Evolutionary conservation across 2,888 invertebrate genomes (phyloP).

Genomic region (Epinotia bilunana): DNA sequence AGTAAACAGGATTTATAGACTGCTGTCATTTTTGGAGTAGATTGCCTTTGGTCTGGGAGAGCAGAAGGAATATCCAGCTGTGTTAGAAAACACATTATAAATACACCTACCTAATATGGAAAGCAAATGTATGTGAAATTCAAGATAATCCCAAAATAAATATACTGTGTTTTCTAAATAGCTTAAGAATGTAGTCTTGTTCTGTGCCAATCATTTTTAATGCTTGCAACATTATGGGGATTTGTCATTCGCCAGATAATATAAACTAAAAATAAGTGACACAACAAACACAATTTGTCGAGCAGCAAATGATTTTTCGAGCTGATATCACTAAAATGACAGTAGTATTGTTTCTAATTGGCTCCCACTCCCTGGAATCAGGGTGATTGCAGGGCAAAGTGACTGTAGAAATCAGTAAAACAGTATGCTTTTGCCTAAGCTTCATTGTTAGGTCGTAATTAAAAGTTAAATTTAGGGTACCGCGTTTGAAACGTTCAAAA

Average conservation of each 20-base stretch:
- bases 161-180: conserved; percentile 28
- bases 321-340: conserved; percentile 23
- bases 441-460: conserved; percentile 39
- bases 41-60: conserved; percentile 10
- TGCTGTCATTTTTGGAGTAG: conserved; percentile 33
- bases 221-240: conserved; percentile 9
- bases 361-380: conserved; percentile 4
- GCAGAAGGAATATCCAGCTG: conserved; percentile 11
- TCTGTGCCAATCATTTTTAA: conserved; percentile 45
- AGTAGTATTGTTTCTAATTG: conserved; percentile 23
- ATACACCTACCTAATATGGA: background rate
- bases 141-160: background rate
- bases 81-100: conserved; percentile 22
- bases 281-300: background rate
- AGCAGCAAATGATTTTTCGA: background rate
- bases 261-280: background rate
- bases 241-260: background rate
- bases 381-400: conserved; percentile 12
- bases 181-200: conserved; percentile 43
- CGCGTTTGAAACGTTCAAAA: conserved; percentile 33
- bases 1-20: conserved; percentile 48
- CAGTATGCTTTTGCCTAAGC: conserved; percentile 41
- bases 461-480: conserved; percentile 35
- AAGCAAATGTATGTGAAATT: background rate
- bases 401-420: conserved; percentile 27